Base-by-base conservation (phyloP, 2,797 vertebrate genomes). In the Nyctalus aviator region DNA sequence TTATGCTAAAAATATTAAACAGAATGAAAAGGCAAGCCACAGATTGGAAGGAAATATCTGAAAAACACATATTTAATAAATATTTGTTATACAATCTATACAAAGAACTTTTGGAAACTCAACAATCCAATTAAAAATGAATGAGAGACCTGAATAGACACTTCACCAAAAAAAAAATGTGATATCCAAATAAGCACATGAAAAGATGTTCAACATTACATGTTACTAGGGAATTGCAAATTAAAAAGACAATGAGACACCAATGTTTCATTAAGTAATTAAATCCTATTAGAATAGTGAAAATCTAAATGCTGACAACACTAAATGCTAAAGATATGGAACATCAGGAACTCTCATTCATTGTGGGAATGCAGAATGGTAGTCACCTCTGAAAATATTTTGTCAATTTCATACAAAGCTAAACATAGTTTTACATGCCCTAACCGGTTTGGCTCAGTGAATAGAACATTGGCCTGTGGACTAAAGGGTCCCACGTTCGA, bases 61-160 rank as follows among this genome's bases (percentile, higher is more conserved):
- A 72, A 88, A 93, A 85, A 88, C 13, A 77, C 27, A 50, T 48
- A 41, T 71, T n/a, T 71, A 41, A 84, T 89, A 62, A 76, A 88
- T 25, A 73, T 77, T 30, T 89, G 21, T n/a, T 71, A 78, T 13
- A 7, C 2, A 84, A 21, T 44, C 75, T 53, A 76, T 35, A 78
- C 50, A 90, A 48, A 48, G 66, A 50, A 85, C 13, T 79, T 78
- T 57, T 62, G 66, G 75, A 72, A 94, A 73, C 18, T 64, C 35
- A 85, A 62, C 32, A 71, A 35, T 7, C 18, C 71, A 64, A 37
- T 93, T 88, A 68, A 68, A 88, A 76, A 3, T 69, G 50, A 84
- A 25, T 10, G 55, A 90, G 62, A 72, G 23, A 85, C 64, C 18
- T 57, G 12, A 84, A 57, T 27, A 72, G 72, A 41, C 3, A 12